Percentiles rank a stretch among this genome's conserved stretches.
These are phyloP conservation scores for Pyrgilauda ruficollis DNA, from an alignment of 2,113 vertebrate species.

Conservation along the genomic window DNA sequence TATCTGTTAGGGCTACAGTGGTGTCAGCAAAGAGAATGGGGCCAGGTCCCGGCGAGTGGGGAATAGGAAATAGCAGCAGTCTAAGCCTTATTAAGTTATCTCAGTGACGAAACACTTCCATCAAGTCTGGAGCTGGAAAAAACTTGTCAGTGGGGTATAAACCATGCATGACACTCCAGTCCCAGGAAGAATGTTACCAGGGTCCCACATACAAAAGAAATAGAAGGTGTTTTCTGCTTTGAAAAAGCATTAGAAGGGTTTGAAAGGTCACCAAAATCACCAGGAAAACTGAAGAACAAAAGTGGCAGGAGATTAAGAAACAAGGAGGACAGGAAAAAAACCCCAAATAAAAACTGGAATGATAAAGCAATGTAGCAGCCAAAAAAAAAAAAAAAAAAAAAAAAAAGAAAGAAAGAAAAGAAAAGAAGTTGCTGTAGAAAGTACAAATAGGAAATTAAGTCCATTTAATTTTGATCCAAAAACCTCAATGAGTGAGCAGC, in stretches of 20 bases:
- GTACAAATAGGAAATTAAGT: too few species aligned
- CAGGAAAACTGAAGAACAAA: not conserved
- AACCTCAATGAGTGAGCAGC: not conserved
- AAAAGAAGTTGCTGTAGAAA: too few species aligned
- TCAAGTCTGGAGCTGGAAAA: not conserved
- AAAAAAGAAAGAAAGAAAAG: too few species aligned
- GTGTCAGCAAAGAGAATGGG: not conserved
- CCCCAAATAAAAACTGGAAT: not conserved
- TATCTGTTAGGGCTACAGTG: not conserved
- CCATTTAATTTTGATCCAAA: not conserved
- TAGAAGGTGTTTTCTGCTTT: not conserved
- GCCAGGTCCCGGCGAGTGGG: fast-evolving
- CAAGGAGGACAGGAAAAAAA: not conserved
- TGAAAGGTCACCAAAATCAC: not conserved
- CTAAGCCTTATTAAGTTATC: not conserved
- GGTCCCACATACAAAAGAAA: not conserved
- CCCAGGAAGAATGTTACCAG: not conserved
- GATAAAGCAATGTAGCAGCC: not conserved
- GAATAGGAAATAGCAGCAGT: not conserved
- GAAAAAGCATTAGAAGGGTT: not conserved
- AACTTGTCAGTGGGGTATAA: not conserved
- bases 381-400: not conserved
- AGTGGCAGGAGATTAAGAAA: not conserved
- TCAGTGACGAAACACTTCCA: not conserved
- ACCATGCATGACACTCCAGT: not conserved